Percentiles rank a stretch among this genome's conserved stretches.
Evolutionary conservation across 2,113 vertebrate genomes (phyloP).

Genomic region (Barnardius zonarius): DNA sequence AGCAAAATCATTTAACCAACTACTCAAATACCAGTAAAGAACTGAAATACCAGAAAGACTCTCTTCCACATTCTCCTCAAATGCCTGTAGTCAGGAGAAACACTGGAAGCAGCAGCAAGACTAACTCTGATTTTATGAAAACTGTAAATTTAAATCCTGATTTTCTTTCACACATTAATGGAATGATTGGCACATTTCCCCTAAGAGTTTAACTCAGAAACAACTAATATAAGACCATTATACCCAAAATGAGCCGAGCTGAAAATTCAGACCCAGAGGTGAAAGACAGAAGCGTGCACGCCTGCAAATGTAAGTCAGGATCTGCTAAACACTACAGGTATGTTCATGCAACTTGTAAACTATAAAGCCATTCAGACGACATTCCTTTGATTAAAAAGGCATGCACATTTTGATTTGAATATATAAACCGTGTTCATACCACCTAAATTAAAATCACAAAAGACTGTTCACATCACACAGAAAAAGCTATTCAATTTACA

Average conservation of each 20-base stretch:
- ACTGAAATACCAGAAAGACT: slow-evolving; percentile 33
- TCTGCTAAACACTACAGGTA: neutral
- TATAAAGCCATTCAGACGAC: neutral
- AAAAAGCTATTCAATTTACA: neutral
- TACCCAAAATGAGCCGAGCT: neutral
- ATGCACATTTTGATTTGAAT: neutral
- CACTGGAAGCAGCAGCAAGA: neutral
- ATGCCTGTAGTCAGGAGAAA: neutral
- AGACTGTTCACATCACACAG: neutral
- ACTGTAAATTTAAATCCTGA: slow-evolving; percentile 4
- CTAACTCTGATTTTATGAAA: slow-evolving; percentile 16
- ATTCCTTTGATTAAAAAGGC: neutral
- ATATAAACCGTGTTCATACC: neutral
- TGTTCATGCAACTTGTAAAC: neutral
- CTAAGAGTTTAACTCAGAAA: neutral
- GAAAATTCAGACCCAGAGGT: neutral
- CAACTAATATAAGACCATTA: neutral
- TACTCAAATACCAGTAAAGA: slow-evolving; percentile 37
- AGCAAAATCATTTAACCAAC: slow-evolving; percentile 11
- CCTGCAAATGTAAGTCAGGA: neutral
- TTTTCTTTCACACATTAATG: neutral
- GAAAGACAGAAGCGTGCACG: neutral
- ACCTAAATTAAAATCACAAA: neutral
- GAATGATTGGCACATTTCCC: neutral
- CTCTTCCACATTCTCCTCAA: slow-evolving; percentile 27